Base-by-base conservation (phyloP, 2,797 vertebrate species). In the Chelonia mydas region DNA sequence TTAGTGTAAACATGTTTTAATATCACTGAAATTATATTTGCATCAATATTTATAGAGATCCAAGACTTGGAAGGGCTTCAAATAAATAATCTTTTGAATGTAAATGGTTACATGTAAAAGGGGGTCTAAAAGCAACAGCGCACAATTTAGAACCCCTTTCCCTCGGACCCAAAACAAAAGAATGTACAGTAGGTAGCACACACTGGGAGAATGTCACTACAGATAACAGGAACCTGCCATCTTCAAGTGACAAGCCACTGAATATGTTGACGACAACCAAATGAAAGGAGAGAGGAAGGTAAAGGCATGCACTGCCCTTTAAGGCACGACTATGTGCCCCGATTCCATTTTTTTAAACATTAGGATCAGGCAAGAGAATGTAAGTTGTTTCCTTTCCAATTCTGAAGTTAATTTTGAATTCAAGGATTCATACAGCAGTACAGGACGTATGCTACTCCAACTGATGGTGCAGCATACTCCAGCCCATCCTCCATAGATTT, bases 31-130 rank as follows among this genome's bases (percentile, higher is more conserved):
- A 90, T 92, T 68, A 87, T 94, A 92, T 86, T 79, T 82, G 53
- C 91, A 83, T 90, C 84, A 65, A 80, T 76, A 85, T 55, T 89
- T 86, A 94, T 88, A 93, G 91, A 92, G 95, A 92, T 93, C 90
- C 95, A 91, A 90, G 59, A 78, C 82, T 90, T 83, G 49, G 82
- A 85, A 82, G 93, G 81, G 88, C 93, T 96, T 97, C 92, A 97
- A 98, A 98, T 98, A 98, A 97, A 98, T 97, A 97, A 94, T 5
- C 65, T 81, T 92, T 91, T 88, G 91, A 87, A 57, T 91, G n/a
- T 72, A 95, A 96, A 90, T 72, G 89, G 87, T 92, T 95, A 88
- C 41, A 12, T 25, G 90, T 15, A 79, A 93, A 94, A 87, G 84
- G 90, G 95, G 76, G 84, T 95, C 87, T 94, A 84, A 83, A 97